These are phyloP conservation scores for Drosophila birchii DNA, from an alignment of 2,888 invertebrate species.

Conservation along the genomic window DNA sequence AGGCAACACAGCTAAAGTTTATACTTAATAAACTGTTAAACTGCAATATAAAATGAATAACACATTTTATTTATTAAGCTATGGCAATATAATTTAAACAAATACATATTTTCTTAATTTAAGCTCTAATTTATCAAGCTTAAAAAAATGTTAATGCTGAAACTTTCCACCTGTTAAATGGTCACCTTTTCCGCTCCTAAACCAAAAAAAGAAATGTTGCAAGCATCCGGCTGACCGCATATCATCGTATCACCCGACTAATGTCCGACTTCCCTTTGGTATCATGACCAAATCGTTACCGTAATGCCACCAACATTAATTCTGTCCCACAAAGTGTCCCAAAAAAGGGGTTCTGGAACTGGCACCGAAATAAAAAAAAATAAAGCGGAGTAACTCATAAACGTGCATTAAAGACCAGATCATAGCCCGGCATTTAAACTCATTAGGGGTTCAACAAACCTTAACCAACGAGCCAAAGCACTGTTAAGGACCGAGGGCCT, in stretches of 20 bases:
- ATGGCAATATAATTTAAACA: not conserved
- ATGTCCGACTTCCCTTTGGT: constrained; percentile 43
- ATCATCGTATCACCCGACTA: constrained; percentile 32
- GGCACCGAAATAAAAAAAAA: not conserved
- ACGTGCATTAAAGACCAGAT: constrained; percentile 63
- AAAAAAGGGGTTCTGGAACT: constrained; percentile 10
- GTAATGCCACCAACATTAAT: constrained; percentile 46
- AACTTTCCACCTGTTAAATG: constrained; percentile 17
- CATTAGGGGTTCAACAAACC: constrained; percentile 76
- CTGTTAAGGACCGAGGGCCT: constrained; percentile 49
- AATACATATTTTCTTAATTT: not conserved
- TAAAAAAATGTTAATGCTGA: not conserved
- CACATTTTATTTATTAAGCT: not conserved
- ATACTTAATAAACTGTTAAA: too few species aligned
- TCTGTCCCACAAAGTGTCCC: constrained; percentile 52
- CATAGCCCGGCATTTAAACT: constrained; percentile 65
- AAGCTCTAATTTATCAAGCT: not conserved
- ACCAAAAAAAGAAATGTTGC: not conserved
- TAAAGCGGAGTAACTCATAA: constrained; percentile 28
- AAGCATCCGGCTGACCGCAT: constrained; percentile 33
- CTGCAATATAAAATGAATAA: too few species aligned
- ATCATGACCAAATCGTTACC: constrained; percentile 43
- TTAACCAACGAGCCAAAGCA: constrained; percentile 59
- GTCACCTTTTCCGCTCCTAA: constrained; percentile 12
- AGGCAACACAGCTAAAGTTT: too few species aligned